These are phyloP conservation scores for Polia nebulosa DNA, from an alignment of 2,888 invertebrate genomes.

Conservation along the genomic window DNA sequence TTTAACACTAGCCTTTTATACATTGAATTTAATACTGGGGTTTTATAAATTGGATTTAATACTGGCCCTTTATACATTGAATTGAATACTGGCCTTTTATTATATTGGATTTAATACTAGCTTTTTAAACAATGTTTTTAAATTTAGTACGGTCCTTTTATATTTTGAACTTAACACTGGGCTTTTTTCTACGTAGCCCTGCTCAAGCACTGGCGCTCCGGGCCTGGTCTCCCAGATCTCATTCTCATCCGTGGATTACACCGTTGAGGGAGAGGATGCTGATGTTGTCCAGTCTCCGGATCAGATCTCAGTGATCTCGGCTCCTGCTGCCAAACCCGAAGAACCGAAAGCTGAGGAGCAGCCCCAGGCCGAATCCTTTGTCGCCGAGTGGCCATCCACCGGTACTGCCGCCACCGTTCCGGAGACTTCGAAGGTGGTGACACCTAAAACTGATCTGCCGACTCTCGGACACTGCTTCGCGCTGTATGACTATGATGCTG, in stretches of 20 bases:
- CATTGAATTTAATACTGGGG: slow-evolving; percentile 1
- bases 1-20: background rate
- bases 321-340: slow-evolving; percentile 88
- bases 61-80: too few relatives aligned
- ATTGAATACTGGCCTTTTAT: too few relatives aligned
- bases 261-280: slow-evolving; percentile 96
- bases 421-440: slow-evolving; percentile 14
- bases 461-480: slow-evolving; percentile 94
- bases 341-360: slow-evolving; percentile 67
- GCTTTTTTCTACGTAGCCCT: slow-evolving; percentile 67
- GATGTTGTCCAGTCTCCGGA: slow-evolving; percentile 93
- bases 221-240: slow-evolving; percentile 96
- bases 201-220: slow-evolving; percentile 81
- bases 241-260: slow-evolving; percentile 98
- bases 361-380: slow-evolving; percentile 43
- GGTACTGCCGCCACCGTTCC: background rate
- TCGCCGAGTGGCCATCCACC: slow-evolving; percentile 46
- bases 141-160: background rate
- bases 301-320: slow-evolving; percentile 93
- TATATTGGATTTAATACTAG: too few relatives aligned
- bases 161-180: slow-evolving; percentile 15
- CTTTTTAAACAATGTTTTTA: too few relatives aligned
- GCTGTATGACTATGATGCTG: slow-evolving; percentile 98
- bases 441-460: slow-evolving; percentile 64
- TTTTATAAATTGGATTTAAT: too few relatives aligned